These are phyloP conservation scores for Isoperla grammatica DNA, from an alignment of 2,888 invertebrate species.

Conservation along the genomic window DNA sequence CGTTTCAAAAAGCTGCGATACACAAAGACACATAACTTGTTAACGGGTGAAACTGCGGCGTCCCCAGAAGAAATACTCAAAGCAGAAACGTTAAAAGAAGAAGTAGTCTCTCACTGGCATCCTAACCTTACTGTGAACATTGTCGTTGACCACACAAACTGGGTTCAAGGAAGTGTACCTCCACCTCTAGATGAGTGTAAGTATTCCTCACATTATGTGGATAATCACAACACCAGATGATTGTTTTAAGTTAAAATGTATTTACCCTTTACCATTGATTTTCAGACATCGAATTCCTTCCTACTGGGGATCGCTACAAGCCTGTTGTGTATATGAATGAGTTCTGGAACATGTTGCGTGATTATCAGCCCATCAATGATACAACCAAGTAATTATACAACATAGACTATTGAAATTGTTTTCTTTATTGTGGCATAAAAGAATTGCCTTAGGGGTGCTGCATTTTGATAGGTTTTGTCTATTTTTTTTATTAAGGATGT, in stretches of 20 bases:
- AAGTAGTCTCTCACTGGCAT: conserved; percentile 98
- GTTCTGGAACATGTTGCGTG: conserved; percentile 97
- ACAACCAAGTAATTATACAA: conserved; percentile 57
- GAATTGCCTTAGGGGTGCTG: not conserved
- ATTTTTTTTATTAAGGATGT: no score
- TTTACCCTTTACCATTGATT: conserved; percentile 20
- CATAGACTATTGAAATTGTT: not conserved
- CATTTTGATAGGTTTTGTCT: not conserved
- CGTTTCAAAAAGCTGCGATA: conserved; percentile 85
- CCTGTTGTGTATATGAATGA: conserved; percentile 95
- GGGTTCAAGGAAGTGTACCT: conserved; percentile 87
- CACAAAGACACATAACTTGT: conserved; percentile 83
- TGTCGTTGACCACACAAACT: conserved; percentile 92
- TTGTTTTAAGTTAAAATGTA: conserved; percentile 17
- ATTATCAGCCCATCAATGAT: conserved; percentile 87
- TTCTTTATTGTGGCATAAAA: not conserved
- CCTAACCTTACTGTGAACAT: conserved; percentile 95
- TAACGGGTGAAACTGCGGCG: conserved; percentile 85
- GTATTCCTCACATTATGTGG: conserved; percentile 31
- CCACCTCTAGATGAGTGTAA: conserved; percentile 84
- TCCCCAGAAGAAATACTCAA: conserved; percentile 65
- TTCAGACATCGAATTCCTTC: conserved; percentile 75
- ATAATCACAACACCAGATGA: not conserved
- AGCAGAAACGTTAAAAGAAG: conserved; percentile 69
- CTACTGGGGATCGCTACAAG: conserved; percentile 80